Conservation (phyloP, 1,140 invertebrate species). For the Lineus longissimus region DNA sequence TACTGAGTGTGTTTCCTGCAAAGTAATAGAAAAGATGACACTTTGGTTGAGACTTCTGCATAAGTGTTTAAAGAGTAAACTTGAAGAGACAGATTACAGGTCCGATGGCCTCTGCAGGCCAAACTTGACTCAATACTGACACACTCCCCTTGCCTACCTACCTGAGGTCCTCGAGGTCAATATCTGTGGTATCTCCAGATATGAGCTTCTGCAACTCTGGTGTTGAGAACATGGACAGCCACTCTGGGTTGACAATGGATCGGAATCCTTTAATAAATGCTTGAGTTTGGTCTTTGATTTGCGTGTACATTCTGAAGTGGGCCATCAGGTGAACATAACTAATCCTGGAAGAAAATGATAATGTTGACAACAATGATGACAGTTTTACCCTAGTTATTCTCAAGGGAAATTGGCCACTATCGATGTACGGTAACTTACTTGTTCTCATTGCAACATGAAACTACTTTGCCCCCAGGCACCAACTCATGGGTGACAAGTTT, state of each 20-base stretch:
- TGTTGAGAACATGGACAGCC: conserved; percentile 92
- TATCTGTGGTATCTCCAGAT: conserved; percentile 55
- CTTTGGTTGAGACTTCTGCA: too few species aligned
- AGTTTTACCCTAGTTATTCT: too few species aligned
- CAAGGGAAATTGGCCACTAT: too few species aligned
- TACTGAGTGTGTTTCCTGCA: conserved; percentile 85
- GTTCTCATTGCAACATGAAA: conserved; percentile 94
- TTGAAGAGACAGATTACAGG: too few species aligned
- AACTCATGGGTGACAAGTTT: conserved; percentile 60
- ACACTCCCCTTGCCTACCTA: too few species aligned
- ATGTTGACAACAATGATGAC: conserved; percentile 11
- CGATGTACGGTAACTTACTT: conserved; percentile 81
- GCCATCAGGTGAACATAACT: conserved; percentile 98
- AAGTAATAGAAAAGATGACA: conserved; percentile 18
- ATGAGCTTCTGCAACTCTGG: conserved; percentile 75
- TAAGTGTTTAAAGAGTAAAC: too few species aligned
- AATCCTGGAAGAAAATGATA: conserved; percentile 65
- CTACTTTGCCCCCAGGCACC: conserved; percentile 85
- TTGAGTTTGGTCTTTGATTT: conserved; percentile 82
- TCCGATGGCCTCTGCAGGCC: too few species aligned
- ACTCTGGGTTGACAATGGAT: conserved; percentile 90
- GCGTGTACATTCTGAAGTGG: conserved; percentile 94
- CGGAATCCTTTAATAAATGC: conserved; percentile 96
- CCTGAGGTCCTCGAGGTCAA: conserved; percentile 86
- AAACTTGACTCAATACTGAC: too few species aligned